Evolutionary conservation across 2,888 invertebrate species (phyloP).

Genomic region (Archips xylosteana): DNA sequence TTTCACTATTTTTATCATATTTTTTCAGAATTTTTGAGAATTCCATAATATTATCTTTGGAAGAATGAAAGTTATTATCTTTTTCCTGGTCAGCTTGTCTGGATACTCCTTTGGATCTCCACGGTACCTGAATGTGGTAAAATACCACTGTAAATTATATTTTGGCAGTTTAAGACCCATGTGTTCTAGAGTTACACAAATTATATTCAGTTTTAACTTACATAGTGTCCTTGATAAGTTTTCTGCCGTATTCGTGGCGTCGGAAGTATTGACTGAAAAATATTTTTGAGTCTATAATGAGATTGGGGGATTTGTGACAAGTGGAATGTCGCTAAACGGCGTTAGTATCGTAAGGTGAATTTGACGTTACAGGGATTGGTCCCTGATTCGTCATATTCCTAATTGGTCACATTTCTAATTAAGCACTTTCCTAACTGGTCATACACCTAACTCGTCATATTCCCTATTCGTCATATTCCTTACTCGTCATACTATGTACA

Average conservation of each 20-base stretch:
- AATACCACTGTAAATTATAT: background rate
- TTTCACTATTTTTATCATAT: background rate
- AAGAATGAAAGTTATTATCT: background rate
- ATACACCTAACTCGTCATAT: too few relatives aligned
- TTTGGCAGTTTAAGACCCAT: background rate
- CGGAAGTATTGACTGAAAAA: background rate
- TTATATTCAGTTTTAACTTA: background rate
- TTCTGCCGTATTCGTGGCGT: background rate
- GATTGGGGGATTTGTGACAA: too few relatives aligned
- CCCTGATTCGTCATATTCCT: too few relatives aligned
- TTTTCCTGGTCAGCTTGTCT: background rate
- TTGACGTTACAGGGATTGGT: too few relatives aligned
- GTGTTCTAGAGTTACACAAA: background rate
- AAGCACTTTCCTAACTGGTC: too few relatives aligned
- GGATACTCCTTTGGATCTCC: background rate
- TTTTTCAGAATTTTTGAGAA: too few relatives aligned
- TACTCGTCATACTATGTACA: too few relatives aligned
- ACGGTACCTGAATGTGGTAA: background rate
- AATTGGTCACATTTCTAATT: too few relatives aligned
- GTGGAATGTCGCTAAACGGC: too few relatives aligned
- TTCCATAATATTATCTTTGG: background rate
- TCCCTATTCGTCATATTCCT: too few relatives aligned
- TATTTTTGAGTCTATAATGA: background rate
- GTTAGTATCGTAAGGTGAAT: too few relatives aligned
- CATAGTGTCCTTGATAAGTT: background rate